phyloP scores from a whole-genome alignment of 2,888 invertebrate genomes.

The Bimastos eiseni region DNA sequence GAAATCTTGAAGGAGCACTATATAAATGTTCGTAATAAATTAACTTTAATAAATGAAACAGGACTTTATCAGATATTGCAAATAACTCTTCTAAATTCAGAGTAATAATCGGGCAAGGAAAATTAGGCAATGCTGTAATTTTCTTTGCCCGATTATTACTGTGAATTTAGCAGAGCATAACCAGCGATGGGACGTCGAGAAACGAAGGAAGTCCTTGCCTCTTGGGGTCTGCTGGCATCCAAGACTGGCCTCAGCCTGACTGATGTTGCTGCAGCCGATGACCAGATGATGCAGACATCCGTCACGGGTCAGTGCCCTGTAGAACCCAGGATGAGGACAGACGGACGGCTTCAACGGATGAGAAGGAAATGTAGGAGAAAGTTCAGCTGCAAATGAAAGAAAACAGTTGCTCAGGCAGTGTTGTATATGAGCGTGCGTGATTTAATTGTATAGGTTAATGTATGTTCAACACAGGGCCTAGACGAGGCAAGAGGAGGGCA shows the following conservation, averaged over 20 bases:
- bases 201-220: not conserved
- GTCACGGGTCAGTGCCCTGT: constrained; percentile 14
- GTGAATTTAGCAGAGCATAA: not conserved
- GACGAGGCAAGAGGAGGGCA: too few relatives aligned
- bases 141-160: not conserved
- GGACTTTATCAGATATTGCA: too few relatives aligned
- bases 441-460: too few relatives aligned
- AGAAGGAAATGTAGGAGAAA: not conserved
- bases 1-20: too few relatives aligned
- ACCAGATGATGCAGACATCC: constrained; percentile 16
- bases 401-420: not conserved
- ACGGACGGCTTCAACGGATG: not conserved
- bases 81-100: too few relatives aligned
- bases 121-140: too few relatives aligned
- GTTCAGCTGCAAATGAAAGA: not conserved
- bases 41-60: too few relatives aligned
- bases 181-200: not conserved
- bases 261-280: constrained; percentile 1
- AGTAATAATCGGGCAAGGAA: too few relatives aligned
- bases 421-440: not conserved
- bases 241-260: not conserved
- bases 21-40: too few relatives aligned
- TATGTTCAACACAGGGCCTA: too few relatives aligned
- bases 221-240: not conserved
- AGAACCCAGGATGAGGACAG: constrained; percentile 16